Evolutionary conservation across 2,797 vertebrate species (phyloP).

Genomic region (Eidolon dupreanum): DNA sequence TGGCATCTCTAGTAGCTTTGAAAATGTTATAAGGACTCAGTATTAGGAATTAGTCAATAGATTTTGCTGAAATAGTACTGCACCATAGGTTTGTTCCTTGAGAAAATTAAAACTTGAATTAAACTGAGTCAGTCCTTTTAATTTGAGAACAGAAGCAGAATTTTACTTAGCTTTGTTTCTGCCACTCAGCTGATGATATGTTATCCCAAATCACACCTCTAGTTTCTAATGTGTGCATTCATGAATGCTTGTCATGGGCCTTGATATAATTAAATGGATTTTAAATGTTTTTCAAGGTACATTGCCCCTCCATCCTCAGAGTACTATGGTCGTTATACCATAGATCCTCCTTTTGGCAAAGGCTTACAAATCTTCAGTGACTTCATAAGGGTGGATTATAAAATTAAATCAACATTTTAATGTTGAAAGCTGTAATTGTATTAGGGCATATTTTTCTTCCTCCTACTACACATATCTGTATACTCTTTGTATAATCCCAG

Average conservation of each 20-base stretch:
- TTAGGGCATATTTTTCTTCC: slow-evolving; percentile 58
- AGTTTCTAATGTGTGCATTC: slow-evolving; percentile 52
- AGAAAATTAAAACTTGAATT: slow-evolving; percentile 38
- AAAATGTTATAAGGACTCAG: background rate
- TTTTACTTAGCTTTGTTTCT: slow-evolving; percentile 59
- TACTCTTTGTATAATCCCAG: background rate
- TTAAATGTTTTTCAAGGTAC: slow-evolving; percentile 56
- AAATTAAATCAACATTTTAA: slow-evolving; percentile 58
- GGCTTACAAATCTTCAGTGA: slow-evolving; percentile 62
- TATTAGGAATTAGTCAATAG: background rate
- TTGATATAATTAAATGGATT: slow-evolving; percentile 62
- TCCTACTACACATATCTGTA: slow-evolving; percentile 51
- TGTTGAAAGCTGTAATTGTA: slow-evolving; percentile 71
- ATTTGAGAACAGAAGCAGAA: background rate
- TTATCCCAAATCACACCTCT: background rate
- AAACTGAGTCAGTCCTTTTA: background rate
- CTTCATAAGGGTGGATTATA: slow-evolving; percentile 66
- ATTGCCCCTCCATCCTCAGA: slow-evolving; percentile 23
- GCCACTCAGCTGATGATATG: background rate
- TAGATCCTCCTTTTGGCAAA: slow-evolving; percentile 63
- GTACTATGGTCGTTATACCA: background rate
- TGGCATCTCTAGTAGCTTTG: background rate
- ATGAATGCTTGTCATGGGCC: slow-evolving; percentile 6
- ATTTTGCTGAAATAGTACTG: background rate
- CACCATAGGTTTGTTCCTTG: slow-evolving; percentile 14